A percentile compares a stretch with the other conserved stretches of the same genome.
phyloP scores from a whole-genome alignment of 2,113 vertebrate species.

The Lophura nycthemera region DNA sequence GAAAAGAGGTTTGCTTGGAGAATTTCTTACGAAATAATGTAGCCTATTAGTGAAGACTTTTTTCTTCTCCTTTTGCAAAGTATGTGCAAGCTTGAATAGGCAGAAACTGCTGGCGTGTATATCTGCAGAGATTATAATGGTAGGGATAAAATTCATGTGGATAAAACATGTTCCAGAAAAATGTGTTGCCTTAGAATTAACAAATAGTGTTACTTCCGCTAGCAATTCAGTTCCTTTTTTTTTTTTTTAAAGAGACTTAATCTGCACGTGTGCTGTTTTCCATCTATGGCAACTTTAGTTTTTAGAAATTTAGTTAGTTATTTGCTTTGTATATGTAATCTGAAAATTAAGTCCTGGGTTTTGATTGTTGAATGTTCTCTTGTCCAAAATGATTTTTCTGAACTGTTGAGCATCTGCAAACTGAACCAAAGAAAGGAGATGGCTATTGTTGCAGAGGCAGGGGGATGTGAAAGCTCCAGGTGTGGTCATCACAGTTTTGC shows the following conservation, averaged over 20 bases:
- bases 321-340: conserved; percentile 24
- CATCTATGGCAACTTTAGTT: conserved; percentile 18
- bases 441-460: background rate
- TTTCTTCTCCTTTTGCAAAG: conserved; percentile 17
- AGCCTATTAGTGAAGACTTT: background rate
- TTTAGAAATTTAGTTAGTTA: conserved; percentile 52
- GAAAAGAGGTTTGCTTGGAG: conserved; percentile 44
- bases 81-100: background rate
- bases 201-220: conserved; percentile 42
- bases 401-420: background rate
- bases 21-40: conserved; percentile 16
- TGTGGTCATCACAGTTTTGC: background rate
- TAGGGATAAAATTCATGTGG: conserved; percentile 38
- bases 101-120: conserved; percentile 1
- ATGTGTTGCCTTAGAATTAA: conserved; percentile 11
- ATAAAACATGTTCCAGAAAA: conserved; percentile 33
- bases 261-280: conserved; percentile 32
- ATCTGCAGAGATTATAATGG: background rate
- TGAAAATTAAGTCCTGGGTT: conserved; percentile 6
- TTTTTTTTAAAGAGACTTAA: conserved; percentile 51
- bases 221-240: background rate
- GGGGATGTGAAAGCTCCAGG: background rate
- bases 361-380: background rate
- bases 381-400: background rate
- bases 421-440: background rate